A percentile compares a stretch with the other conserved stretches of the same genome.
These are phyloP conservation scores for Bufo gargarizans DNA, from an alignment of 2,113 vertebrate genomes.

Conservation along the genomic window DNA sequence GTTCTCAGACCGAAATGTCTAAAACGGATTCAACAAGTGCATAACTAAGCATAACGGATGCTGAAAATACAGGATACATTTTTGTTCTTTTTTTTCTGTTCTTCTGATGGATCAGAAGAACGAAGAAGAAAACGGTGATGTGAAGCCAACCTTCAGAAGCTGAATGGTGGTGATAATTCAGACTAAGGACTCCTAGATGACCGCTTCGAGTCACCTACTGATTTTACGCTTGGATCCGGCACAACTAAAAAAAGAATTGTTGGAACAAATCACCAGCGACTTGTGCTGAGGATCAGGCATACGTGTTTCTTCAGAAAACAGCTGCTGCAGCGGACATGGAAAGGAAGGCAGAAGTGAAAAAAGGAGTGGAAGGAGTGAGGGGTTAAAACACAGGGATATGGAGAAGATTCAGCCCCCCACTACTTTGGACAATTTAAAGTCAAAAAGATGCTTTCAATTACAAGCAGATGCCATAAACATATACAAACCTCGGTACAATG, in stretches of 20 bases:
- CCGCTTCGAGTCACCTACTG: not conserved
- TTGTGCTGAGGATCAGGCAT: not conserved
- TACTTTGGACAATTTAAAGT: not conserved
- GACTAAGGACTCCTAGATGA: not conserved
- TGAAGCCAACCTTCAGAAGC: too few species aligned
- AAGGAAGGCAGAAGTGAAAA: not conserved
- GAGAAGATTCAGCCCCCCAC: not conserved
- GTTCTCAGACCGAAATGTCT: too few species aligned
- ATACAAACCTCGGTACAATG: not conserved
- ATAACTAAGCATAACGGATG: too few species aligned
- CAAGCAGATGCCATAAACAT: conserved; percentile 6
- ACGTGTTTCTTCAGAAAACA: not conserved
- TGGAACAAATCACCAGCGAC: not conserved
- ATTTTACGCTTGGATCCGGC: not conserved
- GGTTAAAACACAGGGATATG: not conserved
- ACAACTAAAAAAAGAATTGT: not conserved
- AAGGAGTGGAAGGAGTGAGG: not conserved
- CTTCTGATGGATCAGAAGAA: too few species aligned
- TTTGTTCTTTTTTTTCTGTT: too few species aligned
- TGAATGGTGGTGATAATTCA: too few species aligned
- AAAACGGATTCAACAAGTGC: too few species aligned
- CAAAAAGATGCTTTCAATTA: not conserved
- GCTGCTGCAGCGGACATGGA: not conserved
- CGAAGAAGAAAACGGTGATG: too few species aligned
- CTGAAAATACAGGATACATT: too few species aligned